These are phyloP conservation scores for Drosophila vallismaia DNA, from an alignment of 2,888 invertebrate genomes.

Conservation along the genomic window DNA sequence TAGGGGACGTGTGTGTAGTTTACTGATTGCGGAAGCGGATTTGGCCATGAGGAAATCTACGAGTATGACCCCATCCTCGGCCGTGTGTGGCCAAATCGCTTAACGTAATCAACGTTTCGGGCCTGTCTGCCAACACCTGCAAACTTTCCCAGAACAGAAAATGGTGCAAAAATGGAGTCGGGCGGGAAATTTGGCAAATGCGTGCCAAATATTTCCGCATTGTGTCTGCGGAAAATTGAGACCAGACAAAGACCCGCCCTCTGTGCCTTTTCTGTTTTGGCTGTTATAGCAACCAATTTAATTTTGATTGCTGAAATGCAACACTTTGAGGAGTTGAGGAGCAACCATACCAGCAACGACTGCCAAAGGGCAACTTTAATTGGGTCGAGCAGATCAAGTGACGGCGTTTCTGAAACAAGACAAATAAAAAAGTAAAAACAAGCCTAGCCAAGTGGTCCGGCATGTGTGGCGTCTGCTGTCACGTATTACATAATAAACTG, in stretches of 20 bases:
- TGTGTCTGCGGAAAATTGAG: constrained; percentile 56
- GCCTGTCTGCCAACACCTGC: constrained; percentile 60
- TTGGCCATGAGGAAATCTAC: constrained; percentile 74
- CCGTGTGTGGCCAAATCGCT: constrained; percentile 64
- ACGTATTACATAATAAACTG: constrained; percentile 77
- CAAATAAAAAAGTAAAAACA: constrained; percentile 19
- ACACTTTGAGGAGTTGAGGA: constrained; percentile 38
- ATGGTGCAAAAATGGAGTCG: constrained; percentile 18
- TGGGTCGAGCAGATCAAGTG: constrained; percentile 35
- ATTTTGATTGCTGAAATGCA: constrained; percentile 66
- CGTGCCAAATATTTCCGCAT: constrained; percentile 60
- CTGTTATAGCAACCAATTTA: constrained; percentile 67
- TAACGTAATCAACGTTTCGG: constrained; percentile 54
- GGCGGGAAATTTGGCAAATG: constrained; percentile 39
- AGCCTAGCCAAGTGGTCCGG: constrained; percentile 29
- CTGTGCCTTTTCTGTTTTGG: constrained; percentile 45
- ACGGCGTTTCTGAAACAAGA: constrained; percentile 26
- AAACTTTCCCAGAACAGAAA: constrained; percentile 61
- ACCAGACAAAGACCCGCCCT: not conserved
- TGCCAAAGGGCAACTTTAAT: constrained; percentile 21
- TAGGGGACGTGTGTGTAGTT: constrained; percentile 69
- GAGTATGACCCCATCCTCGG: constrained; percentile 41
- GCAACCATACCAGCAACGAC: not conserved
- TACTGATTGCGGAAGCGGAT: constrained; percentile 78
- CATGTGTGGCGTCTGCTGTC: constrained; percentile 63